A percentile compares a stretch with the other conserved stretches of the same genome.
These are phyloP conservation scores for Neosilurus hyrtlii DNA, from an alignment of 2,797 vertebrate species.

Conservation along the genomic window DNA sequence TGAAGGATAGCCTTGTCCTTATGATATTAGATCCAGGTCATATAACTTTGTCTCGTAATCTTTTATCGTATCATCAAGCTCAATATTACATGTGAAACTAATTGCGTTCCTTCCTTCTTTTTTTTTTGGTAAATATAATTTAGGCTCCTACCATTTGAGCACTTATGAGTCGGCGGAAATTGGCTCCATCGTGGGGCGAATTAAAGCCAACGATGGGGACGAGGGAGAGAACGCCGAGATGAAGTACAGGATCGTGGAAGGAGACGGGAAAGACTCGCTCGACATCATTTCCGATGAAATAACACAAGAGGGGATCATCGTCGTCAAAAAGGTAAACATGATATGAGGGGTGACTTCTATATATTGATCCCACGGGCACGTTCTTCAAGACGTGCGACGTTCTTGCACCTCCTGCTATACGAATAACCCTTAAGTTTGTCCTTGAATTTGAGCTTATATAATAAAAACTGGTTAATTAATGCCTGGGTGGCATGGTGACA, in stretches of 20 bases:
- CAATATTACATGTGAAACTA: constrained; percentile 6
- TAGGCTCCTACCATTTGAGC: constrained; percentile 80
- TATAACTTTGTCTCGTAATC: constrained; percentile 7
- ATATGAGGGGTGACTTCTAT: not conserved
- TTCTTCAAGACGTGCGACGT: no score
- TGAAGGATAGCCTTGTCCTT: constrained; percentile 7
- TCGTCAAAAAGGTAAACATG: constrained; percentile 79
- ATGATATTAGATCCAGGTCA: constrained; percentile 19
- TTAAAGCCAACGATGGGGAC: constrained; percentile 83
- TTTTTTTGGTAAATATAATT: not conserved
- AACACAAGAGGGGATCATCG: constrained; percentile 83
- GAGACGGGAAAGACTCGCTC: constrained; percentile 78
- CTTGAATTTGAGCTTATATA: no score
- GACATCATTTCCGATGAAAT: constrained; percentile 79
- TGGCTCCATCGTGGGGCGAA: constrained; percentile 77
- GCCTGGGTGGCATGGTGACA: no score
- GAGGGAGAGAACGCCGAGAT: constrained; percentile 80
- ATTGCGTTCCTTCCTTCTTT: not conserved
- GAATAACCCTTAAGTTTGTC: no score
- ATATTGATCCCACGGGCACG: no score
- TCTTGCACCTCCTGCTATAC: no score
- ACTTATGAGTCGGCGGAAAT: constrained; percentile 76
- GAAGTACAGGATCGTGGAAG: constrained; percentile 76
- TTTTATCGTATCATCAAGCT: not conserved
- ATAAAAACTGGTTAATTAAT: no score